Percentiles rank a stretch among this genome's conserved stretches.
Conservation (phyloP, 2,113 vertebrate genomes). For the Cheirogaleus medius region DNA sequence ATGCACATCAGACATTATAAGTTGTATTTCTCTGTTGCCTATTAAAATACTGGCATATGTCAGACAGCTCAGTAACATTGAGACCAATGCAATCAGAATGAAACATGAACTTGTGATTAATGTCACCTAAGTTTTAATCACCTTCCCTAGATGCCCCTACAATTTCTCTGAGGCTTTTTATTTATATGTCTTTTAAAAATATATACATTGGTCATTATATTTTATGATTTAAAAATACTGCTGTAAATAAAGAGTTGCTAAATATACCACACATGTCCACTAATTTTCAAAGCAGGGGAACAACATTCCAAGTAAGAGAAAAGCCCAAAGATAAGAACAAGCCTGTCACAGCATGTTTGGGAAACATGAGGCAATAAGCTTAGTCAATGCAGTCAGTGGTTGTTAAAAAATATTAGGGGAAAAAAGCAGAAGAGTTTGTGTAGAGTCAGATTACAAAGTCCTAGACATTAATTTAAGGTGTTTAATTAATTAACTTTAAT, state of each 20-base stretch:
- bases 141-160: constrained; percentile 17
- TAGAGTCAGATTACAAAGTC: not conserved
- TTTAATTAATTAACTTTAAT: not conserved
- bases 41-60: constrained; percentile 74
- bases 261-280: constrained; percentile 19
- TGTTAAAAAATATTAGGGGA: not conserved
- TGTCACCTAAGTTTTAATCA: constrained; percentile 67
- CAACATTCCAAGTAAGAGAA: not conserved
- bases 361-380: not conserved
- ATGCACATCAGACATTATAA: constrained; percentile 64
- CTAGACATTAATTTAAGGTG: not conserved
- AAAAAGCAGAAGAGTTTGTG: not conserved
- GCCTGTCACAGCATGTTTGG: not conserved
- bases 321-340: not conserved
- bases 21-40: constrained; percentile 70
- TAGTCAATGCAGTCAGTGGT: not conserved
- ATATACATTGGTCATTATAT: constrained; percentile 35
- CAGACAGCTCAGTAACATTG: constrained; percentile 53
- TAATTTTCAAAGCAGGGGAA: constrained; percentile 3
- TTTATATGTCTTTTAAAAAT: constrained; percentile 44
- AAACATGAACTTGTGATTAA: constrained; percentile 75
- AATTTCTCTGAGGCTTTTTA: constrained; percentile 55
- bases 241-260: constrained; percentile 49
- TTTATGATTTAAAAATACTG: constrained; percentile 46
- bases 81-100: constrained; percentile 62